Percentiles rank a stretch among this genome's conserved stretches.
Evolutionary conservation across 2,113 vertebrate species (phyloP).

Genomic region (Gnathonemus echidnorhynchus): DNA sequence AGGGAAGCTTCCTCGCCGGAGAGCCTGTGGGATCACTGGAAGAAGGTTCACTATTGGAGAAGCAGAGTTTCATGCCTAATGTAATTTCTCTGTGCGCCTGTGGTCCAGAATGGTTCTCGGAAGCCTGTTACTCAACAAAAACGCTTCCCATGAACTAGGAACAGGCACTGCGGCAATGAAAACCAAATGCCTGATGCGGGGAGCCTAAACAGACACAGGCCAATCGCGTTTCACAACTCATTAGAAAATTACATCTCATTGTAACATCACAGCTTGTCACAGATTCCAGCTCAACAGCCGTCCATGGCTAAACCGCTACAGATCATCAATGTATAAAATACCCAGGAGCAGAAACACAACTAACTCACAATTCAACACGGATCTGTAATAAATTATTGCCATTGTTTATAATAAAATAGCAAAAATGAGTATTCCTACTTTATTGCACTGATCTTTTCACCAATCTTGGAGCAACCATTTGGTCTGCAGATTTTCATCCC

Average conservation of each 20-base stretch:
- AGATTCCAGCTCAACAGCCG: not conserved
- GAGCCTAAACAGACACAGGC: not conserved
- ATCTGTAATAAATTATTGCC: not conserved
- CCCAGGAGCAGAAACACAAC: not conserved
- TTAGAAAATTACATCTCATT: not conserved
- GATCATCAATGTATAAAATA: not conserved
- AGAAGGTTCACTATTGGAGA: not conserved
- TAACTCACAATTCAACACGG: not conserved
- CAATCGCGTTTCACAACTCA: not conserved
- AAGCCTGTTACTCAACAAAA: not conserved
- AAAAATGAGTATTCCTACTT: not conserved
- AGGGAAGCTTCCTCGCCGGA: not conserved
- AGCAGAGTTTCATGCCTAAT: not conserved
- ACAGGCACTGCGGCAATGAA: not conserved
- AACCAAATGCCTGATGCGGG: not conserved
- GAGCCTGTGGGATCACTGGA: not conserved
- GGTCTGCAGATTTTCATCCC: not conserved
- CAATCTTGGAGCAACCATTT: not conserved
- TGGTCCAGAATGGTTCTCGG: not conserved
- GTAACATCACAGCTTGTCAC: not conserved
- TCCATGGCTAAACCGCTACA: not conserved
- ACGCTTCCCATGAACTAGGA: not conserved
- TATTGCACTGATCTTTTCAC: not conserved
- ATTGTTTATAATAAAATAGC: not conserved
- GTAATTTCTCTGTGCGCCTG: not conserved